These are phyloP conservation scores for Allygus modestus DNA, from an alignment of 2,888 invertebrate species.

Conservation along the genomic window DNA sequence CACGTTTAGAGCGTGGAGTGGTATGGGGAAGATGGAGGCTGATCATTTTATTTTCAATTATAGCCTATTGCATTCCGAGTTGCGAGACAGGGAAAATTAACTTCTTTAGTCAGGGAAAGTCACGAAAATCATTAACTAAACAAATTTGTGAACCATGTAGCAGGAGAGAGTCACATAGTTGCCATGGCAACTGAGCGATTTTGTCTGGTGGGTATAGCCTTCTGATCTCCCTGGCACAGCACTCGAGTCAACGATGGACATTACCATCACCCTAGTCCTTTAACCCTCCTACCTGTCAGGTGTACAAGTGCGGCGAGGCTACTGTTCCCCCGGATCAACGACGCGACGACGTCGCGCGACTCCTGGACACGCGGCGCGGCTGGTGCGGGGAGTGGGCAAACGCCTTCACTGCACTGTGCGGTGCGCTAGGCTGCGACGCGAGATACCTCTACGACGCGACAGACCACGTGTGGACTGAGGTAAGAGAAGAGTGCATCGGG, in stretches of 20 bases:
- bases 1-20: no score
- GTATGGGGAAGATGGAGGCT: no score
- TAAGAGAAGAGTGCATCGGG: no score
- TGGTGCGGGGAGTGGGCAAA: slow-evolving; percentile 99
- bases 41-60: no score
- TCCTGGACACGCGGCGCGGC: slow-evolving; percentile 90
- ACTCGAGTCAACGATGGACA: background rate
- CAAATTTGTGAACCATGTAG: no score
- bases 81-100: no score
- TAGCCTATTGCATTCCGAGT: no score
- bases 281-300: slow-evolving; percentile 73
- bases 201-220: background rate
- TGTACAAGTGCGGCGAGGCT: slow-evolving; percentile 78
- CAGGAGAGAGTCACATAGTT: no score
- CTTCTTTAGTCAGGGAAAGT: no score
- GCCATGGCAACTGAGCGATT: no score
- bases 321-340: slow-evolving; percentile 92
- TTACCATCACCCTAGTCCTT: background rate
- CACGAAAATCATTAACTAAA: no score
- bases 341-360: slow-evolving; percentile 85
- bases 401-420: slow-evolving; percentile 91
- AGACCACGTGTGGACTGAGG: slow-evolving; percentile 99
- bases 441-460: slow-evolving; percentile 86
- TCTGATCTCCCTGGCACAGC: no score
- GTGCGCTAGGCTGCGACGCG: slow-evolving; percentile 86